Percentiles rank a stretch among this genome's conserved stretches.
phyloP scores from a whole-genome alignment of 2,113 vertebrate genomes.

The Tricholaema leucomelas region DNA sequence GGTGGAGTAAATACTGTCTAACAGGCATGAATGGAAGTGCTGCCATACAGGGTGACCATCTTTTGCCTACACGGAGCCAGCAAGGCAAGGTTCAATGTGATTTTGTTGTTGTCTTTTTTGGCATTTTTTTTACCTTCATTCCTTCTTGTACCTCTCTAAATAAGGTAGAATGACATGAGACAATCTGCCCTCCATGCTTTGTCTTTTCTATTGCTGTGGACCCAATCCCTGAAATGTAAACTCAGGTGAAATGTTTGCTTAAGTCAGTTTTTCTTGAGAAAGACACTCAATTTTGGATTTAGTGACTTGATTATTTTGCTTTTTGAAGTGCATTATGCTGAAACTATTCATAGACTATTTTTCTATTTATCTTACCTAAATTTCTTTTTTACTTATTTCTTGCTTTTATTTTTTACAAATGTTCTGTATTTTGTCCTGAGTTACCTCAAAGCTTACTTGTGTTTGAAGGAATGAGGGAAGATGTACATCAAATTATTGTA shows the following conservation, averaged over 20 bases:
- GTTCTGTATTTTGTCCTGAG: slow-evolving; percentile 16
- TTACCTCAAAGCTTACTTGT: slow-evolving; percentile 66
- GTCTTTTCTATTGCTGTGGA: background rate
- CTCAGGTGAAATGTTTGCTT: background rate
- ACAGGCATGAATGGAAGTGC: background rate
- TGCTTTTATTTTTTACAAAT: slow-evolving; percentile 26
- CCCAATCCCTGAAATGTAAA: slow-evolving; percentile 6
- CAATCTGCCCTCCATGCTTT: background rate
- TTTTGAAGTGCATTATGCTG: slow-evolving; percentile 57
- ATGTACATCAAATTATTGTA: background rate
- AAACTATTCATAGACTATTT: slow-evolving; percentile 51
- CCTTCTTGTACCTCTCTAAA: background rate
- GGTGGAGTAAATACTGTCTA: background rate
- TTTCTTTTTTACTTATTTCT: slow-evolving; percentile 41
- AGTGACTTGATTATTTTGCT: slow-evolving; percentile 31
- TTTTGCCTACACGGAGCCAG: background rate
- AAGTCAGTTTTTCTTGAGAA: background rate
- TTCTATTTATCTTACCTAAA: slow-evolving; percentile 72
- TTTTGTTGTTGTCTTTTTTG: background rate
- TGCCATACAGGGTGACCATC: background rate
- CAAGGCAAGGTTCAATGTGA: background rate
- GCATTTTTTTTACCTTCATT: accelerated
- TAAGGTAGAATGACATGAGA: background rate
- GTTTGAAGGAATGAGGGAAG: slow-evolving; percentile 56
- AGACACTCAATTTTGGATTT: slow-evolving; percentile 11